Evolutionary conservation across 2,113 vertebrate genomes (phyloP), one percentile per base, ranked within the genome.

Genomic region (Brachirus orientalis): DNA sequence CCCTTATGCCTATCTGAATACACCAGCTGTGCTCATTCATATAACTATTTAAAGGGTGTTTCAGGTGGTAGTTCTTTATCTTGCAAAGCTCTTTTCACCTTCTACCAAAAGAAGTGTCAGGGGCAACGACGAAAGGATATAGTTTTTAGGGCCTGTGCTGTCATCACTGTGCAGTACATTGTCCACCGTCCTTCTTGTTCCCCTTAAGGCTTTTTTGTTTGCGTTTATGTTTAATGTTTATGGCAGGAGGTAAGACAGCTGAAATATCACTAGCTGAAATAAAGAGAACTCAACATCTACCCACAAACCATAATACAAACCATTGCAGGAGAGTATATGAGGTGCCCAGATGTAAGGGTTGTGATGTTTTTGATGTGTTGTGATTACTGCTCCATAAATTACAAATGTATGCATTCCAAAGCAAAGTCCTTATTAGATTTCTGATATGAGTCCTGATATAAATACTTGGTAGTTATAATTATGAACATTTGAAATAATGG

Each of bases 261-360:
- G n/a, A n/a, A n/a, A n/a, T n/a, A 44, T 63, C 59, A 37, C 16
- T 58, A 62, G 55, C 62, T 63, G 58, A 65, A 47, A 55, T 71
- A 44, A 59, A 51, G 3, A 56, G 50, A 72, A 56, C 60, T 66
- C 11, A 54, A 19, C 63, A 47, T 75, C 63, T 47, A 55, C 46
- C 60, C 65, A 48, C 58, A 57, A 70, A 67, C 53, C 55, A 63
- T 44, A 77, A 64, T n/a, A n/a, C n/a, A n/a, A n/a, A n/a, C n/a
- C 76, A 63, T 67, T 18, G 63, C 51, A 54, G 69, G 37, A 41
- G 53, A 63, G 67, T 59, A 33, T 53, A 77, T 60, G 40, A 70
- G 40, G 63, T 60, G 51, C 48, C 44, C 19, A 55, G 51, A 71
- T 74, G 57, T 73, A 83, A 83, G 58, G 64, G 38, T 52, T 44